Evolutionary conservation across 30 jellyfish, hydroid and myxozoan genomes (phyloP), one percentile per base, ranked within the genome.

Genomic region (Hydractinia echinata): DNA sequence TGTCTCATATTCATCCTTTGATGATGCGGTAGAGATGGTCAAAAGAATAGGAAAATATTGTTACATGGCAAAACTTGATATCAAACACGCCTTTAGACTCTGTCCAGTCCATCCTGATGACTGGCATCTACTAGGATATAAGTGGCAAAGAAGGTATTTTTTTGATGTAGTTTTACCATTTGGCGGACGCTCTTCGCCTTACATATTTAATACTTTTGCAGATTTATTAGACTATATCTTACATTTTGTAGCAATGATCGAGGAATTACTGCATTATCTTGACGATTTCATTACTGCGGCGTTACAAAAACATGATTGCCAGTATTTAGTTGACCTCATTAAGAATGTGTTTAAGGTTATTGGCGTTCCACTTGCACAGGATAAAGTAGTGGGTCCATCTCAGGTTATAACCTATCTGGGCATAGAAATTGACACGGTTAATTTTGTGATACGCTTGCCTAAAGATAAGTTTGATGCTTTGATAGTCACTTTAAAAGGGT

Each of bases 91-190:
- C 21, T 84, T 76, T 60, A 6, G 94, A 53, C 66, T 84, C 15
- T 84, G 94, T 39, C 94, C 94, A 1, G 94, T 84, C 16, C 84
- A 52, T 61, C 55, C 61, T 5, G 48, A 51, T 11, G 78, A 84
- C 70, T 84, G 94, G 87, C 66, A 68, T 55, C 52, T 76, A 16
- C 76, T 84, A 6, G 94, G 87, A n/a, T 64, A 64, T 13, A n/a
- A n/a, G 10, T 64, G 74, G 74, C 51, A 64, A 7, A 6, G 74
- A 4, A n/a, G 19, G 10, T 64, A 64, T 64, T 64, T 64, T 64
- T 44, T 64, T 6, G 74, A 64, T 64, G 39, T 51, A 6, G 8
- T 44, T n/a, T 64, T 64, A 51, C 74, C 74, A 13, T 64, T 64
- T 13, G 74, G 74, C 5, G 39, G 74, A n/a, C 74, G 74, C 8